These are phyloP conservation scores for Drosophila melanosoma DNA, from an alignment of 2,888 invertebrate species.

Conservation along the genomic window DNA sequence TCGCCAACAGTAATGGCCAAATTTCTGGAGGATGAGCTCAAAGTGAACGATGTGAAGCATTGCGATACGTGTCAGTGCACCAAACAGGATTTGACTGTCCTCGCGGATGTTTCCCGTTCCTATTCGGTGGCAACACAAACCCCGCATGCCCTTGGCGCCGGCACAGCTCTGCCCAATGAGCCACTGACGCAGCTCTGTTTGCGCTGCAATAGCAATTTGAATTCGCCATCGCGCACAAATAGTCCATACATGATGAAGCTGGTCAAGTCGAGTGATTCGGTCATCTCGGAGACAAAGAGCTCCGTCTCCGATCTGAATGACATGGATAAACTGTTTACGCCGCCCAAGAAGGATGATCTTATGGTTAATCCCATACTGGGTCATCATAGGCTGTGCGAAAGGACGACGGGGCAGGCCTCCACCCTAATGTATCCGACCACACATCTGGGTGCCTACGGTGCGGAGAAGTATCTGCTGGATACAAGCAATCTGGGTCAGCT, in stretches of 20 bases:
- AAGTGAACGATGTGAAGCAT: constrained; percentile 91
- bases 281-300: constrained; percentile 85
- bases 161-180: constrained; percentile 62
- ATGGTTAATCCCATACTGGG: constrained; percentile 86
- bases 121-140: constrained; percentile 89
- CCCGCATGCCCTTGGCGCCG: constrained; percentile 84
- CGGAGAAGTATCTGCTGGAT: constrained; percentile 76
- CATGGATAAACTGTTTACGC: constrained; percentile 83
- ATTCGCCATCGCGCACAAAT: constrained; percentile 85
- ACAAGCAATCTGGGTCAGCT: constrained; percentile 69
- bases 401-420: constrained; percentile 71
- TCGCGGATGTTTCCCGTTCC: constrained; percentile 87
- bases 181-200: constrained; percentile 86
- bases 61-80: constrained; percentile 93
- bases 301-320: constrained; percentile 84
- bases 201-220: constrained; percentile 87
- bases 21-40: constrained; percentile 94
- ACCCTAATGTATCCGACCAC: constrained; percentile 77
- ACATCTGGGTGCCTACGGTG: constrained; percentile 74
- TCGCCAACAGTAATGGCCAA: constrained; percentile 96
- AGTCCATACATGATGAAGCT: constrained; percentile 85
- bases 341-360: constrained; percentile 84
- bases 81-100: constrained; percentile 85
- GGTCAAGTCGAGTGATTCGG: constrained; percentile 85
- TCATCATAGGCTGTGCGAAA: constrained; percentile 88